Evolutionary conservation across 2,797 vertebrate genomes (phyloP), one percentile per base, ranked within the genome.

Genomic region (Gymnoscopelus braueri): DNA sequence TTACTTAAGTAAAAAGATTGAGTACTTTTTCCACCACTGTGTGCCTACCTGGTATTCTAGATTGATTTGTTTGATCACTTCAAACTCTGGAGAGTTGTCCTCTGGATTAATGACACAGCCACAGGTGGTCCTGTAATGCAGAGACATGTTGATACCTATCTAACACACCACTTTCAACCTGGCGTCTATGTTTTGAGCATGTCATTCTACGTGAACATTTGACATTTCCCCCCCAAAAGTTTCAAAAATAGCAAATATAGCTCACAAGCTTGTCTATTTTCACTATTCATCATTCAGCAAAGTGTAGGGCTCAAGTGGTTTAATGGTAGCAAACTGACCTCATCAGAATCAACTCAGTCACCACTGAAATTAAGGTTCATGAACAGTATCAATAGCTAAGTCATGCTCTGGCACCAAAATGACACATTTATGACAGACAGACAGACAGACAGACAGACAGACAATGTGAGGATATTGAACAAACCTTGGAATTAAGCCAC

Each of bases 1-100:
- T 19, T 19, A 19, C 19, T 19, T 19, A 19, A 19, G 19, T 19
- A 19, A 19, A 19, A 19, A 19, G 19, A 19, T 19, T 19, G 1
- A 19, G 19, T 19, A 19, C 19, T 19, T 19, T 19, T 19, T 19
- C 26, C 26, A 29, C 26, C 26, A 29, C 26, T 29, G 26, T 29
- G 26, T 29, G 26, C 26, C 88, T 87, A 97, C 96, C 95, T 98
- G 96, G 79, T 96, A 95, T 67, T 95, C 75, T 63, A 80, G 90
- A 87, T 96, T 98, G 66, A 96, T 72, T 69, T 82, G 91, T 84
- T 89, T 91, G 0, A 97, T 87, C 69, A 95, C 91, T 67, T 90
- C 89, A 12, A 95, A 63, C 74, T 94, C 93, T 5, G 70, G 78
- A 44, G 95, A 93, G 65, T 87, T 91, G 64, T 94, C 92, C 24